Evolutionary conservation across 2,888 invertebrate species (phyloP).

Genomic region (Sycophila texana): DNA sequence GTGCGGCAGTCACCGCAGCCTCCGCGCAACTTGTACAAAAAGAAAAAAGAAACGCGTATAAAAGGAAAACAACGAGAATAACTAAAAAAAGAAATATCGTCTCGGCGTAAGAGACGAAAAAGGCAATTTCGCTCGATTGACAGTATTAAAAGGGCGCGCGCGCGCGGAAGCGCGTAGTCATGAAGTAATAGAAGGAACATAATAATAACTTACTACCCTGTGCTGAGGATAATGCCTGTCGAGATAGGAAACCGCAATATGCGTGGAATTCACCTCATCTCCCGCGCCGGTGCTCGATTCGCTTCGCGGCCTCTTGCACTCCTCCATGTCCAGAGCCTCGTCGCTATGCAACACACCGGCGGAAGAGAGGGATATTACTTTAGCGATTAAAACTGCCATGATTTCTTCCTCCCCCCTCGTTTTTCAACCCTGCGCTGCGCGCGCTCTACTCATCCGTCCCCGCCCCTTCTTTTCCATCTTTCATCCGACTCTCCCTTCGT

Average conservation of each 20-base stretch:
- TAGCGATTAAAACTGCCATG: conserved; percentile 43
- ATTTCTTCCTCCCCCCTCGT: conserved; percentile 23
- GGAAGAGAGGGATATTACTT: conserved; percentile 42
- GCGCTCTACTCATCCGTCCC: neutral
- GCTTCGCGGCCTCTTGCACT: conserved; percentile 84
- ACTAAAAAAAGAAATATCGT: neutral
- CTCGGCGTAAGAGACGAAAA: neutral
- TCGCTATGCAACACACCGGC: conserved; percentile 79
- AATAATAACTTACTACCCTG: conserved; percentile 64
- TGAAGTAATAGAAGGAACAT: conserved; percentile 44
- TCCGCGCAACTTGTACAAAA: neutral
- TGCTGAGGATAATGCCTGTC: conserved; percentile 72
- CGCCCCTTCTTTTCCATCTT: neutral
- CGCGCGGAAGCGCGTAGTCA: conserved; percentile 4
- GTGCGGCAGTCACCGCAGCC: neutral
- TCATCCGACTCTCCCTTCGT: neutral
- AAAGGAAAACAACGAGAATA: neutral
- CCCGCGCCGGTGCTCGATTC: conserved; percentile 82
- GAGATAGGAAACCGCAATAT: conserved; percentile 78
- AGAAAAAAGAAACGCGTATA: neutral
- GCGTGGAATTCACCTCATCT: conserved; percentile 71
- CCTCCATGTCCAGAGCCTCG: conserved; percentile 84
- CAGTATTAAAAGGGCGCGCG: conserved; percentile 20
- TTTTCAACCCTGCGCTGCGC: neutral
- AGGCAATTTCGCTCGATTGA: conserved; percentile 54